These are phyloP conservation scores for Oreotrochilus melanogaster DNA, from an alignment of 2,113 vertebrate species.

Conservation along the genomic window DNA sequence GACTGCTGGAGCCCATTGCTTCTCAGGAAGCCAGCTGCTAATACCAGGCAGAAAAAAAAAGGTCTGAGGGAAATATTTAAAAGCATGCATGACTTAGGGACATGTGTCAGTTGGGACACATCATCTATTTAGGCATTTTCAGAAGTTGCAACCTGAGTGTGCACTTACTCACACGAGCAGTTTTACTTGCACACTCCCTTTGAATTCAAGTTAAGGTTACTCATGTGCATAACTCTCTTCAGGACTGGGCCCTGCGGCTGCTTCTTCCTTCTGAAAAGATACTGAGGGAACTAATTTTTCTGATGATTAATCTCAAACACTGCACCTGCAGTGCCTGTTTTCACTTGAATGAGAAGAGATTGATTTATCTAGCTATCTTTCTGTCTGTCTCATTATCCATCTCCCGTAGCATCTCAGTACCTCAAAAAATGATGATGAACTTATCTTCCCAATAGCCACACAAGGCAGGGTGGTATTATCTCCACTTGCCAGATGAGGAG, in stretches of 20 bases:
- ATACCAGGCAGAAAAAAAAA: background rate
- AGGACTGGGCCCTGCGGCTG: conserved; percentile 37
- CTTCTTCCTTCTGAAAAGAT: conserved; percentile 48
- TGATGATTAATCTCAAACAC: conserved; percentile 64
- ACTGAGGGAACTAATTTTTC: conserved; percentile 67
- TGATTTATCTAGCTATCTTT: conserved; percentile 68
- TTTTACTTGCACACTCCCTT: background rate
- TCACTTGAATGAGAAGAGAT: conserved; percentile 56
- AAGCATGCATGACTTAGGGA: background rate
- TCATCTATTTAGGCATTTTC: conserved; percentile 31
- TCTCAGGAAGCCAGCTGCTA: background rate
- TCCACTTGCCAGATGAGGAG: conserved; percentile 23
- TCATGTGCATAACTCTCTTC: conserved; percentile 44
- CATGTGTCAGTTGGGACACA: background rate
- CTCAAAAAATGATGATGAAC: conserved; percentile 32
- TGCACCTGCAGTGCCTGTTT: conserved; percentile 61
- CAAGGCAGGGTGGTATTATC: background rate
- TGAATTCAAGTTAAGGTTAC: conserved; percentile 40
- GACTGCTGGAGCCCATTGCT: background rate
- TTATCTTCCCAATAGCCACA: background rate
- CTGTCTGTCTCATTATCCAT: conserved; percentile 59
- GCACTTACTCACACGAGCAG: background rate
- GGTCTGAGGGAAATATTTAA: background rate
- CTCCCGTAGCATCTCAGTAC: background rate
- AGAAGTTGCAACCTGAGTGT: background rate